These are phyloP conservation scores for Ochropacha duplaris DNA, from an alignment of 2,888 invertebrate species.

Conservation along the genomic window DNA sequence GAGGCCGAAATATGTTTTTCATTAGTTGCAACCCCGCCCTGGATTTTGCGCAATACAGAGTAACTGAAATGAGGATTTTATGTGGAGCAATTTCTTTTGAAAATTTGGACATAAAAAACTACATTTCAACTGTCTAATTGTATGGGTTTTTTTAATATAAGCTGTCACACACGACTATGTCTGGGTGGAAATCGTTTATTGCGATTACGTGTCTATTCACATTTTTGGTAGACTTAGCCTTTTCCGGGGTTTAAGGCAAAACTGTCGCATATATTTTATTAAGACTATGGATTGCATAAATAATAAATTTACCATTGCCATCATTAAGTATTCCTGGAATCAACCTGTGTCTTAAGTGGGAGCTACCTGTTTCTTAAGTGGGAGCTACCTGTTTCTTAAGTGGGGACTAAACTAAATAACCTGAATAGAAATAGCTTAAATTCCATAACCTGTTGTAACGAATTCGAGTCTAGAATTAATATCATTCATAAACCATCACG, in stretches of 20 bases:
- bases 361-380: not conserved
- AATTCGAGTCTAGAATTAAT: not conserved
- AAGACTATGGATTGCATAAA: too few relatives aligned
- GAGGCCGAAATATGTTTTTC: not conserved
- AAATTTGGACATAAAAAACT: too few relatives aligned
- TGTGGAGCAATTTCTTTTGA: not conserved
- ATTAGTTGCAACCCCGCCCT: not conserved
- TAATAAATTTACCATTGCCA: too few relatives aligned
- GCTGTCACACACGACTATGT: too few relatives aligned
- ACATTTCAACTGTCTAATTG: too few relatives aligned
- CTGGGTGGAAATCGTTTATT: too few relatives aligned
- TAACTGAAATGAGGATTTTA: not conserved
- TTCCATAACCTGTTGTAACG: not conserved
- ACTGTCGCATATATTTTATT: too few relatives aligned
- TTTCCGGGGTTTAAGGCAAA: too few relatives aligned
- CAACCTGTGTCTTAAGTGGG: not conserved
- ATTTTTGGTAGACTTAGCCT: too few relatives aligned
- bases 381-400: not conserved
- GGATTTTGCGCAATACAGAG: not conserved
- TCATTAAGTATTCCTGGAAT: too few relatives aligned
- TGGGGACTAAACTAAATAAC: not conserved
- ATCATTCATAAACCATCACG: not conserved
- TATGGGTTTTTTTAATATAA: too few relatives aligned
- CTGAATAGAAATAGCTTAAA: not conserved
- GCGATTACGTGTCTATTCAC: too few relatives aligned